phyloP scores from a whole-genome alignment of 2,113 vertebrate genomes.

The Ictalurus furcatus region DNA sequence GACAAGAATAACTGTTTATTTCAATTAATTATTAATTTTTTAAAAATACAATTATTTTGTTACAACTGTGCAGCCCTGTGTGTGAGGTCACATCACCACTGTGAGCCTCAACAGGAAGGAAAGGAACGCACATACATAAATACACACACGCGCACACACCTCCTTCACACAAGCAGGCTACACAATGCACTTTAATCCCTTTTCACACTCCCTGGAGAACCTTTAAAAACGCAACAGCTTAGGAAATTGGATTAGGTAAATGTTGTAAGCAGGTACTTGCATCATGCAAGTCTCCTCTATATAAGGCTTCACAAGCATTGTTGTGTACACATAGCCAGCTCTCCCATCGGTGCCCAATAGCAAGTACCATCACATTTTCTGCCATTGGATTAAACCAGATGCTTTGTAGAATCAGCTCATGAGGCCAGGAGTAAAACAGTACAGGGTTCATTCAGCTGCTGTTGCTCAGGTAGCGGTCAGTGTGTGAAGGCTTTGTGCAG shows the following conservation, averaged over 20 bases:
- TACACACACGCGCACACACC: conserved; percentile 17
- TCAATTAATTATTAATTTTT: conserved; percentile 6
- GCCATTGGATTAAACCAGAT: conserved; percentile 24
- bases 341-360: conserved; percentile 32
- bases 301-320: conserved; percentile 70
- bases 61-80: conserved; percentile 28
- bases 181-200: conserved; percentile 66
- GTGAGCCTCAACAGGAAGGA: conserved; percentile 27
- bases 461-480: conserved; percentile 15
- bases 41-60: conserved; percentile 28
- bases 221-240: conserved; percentile 33
- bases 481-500: conserved; percentile 34
- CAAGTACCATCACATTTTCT: conserved; percentile 33
- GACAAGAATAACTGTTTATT: conserved; percentile 18
- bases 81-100: conserved; percentile 29
- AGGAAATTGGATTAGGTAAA: conserved; percentile 39
- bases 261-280: conserved; percentile 65
- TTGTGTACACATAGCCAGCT: conserved; percentile 44
- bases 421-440: conserved; percentile 24
- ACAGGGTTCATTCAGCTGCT: conserved; percentile 38
- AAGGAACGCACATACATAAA: conserved; percentile 10
- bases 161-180: neutral
- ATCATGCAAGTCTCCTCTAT: conserved; percentile 61
- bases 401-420: conserved; percentile 34
- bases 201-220: conserved; percentile 57